phyloP scores from a whole-genome alignment of 2,113 vertebrate species.

The Callospermophilus lateralis region DNA sequence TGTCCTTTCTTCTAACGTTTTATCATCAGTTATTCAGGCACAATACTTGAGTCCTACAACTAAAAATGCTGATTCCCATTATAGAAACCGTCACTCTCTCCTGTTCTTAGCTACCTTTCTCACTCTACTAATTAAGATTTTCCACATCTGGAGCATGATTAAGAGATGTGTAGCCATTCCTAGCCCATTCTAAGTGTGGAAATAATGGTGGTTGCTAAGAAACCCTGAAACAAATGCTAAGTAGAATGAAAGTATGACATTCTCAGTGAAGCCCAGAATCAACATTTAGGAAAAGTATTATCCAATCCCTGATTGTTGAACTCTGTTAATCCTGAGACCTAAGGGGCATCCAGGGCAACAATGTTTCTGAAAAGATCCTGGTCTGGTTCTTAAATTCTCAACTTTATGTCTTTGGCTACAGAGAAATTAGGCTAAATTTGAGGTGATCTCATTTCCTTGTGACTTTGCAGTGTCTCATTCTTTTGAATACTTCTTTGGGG shows the following conservation, averaged over 20 bases:
- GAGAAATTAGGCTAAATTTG: slow-evolving; percentile 23
- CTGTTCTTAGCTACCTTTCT: neutral
- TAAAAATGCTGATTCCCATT: neutral
- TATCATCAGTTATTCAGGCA: neutral
- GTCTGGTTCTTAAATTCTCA: slow-evolving; percentile 26
- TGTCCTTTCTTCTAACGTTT: slow-evolving; percentile 29
- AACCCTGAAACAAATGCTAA: slow-evolving; percentile 22
- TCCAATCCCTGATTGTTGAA: neutral
- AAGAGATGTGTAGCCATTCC: neutral
- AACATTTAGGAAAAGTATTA: neutral
- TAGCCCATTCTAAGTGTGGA: neutral
- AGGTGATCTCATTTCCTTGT: slow-evolving; percentile 39
- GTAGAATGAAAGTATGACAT: neutral
- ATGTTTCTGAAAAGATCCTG: neutral
- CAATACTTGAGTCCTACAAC: neutral
- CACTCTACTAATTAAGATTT: neutral
- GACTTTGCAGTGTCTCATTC: neutral
- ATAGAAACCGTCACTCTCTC: neutral
- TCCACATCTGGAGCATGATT: slow-evolving; percentile 31
- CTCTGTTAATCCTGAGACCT: neutral
- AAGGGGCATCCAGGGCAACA: neutral
- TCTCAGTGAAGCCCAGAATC: neutral
- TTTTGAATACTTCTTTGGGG: slow-evolving; percentile 53
- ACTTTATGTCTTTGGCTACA: neutral
- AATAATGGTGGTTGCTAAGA: slow-evolving; percentile 19